Conservation (phyloP, 2,888 invertebrate species). For the Pantelozetes paolii region DNA sequence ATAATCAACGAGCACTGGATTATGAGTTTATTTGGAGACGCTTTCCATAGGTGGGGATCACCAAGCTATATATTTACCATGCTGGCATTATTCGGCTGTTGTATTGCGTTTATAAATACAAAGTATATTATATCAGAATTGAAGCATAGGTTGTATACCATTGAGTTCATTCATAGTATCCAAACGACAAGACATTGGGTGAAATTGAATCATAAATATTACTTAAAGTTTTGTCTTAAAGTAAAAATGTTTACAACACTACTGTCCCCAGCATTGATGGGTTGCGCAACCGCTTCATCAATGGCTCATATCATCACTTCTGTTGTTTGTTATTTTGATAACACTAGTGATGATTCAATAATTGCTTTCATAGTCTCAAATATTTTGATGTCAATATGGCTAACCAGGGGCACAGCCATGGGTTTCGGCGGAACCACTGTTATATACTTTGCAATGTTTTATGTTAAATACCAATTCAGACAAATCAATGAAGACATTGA, state of each 20-base stretch:
- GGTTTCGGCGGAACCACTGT: neutral
- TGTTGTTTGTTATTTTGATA: neutral
- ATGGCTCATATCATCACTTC: neutral
- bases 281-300: neutral
- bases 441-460: neutral
- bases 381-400: neutral
- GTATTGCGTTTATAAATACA: neutral
- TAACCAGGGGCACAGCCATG: neutral
- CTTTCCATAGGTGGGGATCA: neutral
- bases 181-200: too few species aligned
- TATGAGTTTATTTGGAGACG: neutral
- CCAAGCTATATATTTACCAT: neutral
- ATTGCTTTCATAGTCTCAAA: neutral
- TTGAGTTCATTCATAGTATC: neutral
- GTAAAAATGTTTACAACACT: neutral
- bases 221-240: neutral
- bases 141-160: neutral
- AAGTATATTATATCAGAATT: neutral
- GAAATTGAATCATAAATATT: neutral
- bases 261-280: neutral
- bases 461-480: conserved; percentile 2
- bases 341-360: neutral
- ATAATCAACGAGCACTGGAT: neutral
- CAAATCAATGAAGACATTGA: neutral
- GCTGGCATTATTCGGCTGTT: neutral